Evolutionary conservation across 1,140 invertebrate genomes (phyloP).

Genomic region (Cecropterus lyciades): DNA sequence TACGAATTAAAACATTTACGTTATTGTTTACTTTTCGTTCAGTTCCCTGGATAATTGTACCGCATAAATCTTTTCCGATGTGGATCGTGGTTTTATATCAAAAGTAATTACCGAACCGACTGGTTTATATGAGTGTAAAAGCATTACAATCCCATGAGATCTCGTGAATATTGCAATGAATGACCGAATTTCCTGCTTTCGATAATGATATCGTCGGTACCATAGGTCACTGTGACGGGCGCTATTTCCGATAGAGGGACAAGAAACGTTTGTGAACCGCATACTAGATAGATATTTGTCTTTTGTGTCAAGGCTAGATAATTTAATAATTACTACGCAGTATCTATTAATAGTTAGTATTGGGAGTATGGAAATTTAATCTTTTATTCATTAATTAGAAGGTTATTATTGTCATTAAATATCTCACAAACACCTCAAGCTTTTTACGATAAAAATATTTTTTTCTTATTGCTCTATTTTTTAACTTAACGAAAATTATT

Average conservation of each 20-base stretch:
- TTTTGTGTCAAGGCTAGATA: conserved; percentile 24
- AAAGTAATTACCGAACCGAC: conserved; percentile 4
- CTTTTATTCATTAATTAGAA: no score
- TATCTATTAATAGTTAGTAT: background rate
- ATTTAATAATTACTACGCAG: conserved; percentile 19
- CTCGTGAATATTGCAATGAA: conserved; percentile 45
- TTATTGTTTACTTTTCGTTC: no score
- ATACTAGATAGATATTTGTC: conserved; percentile 10
- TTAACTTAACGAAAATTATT: no score
- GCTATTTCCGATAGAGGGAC: conserved; percentile 49
- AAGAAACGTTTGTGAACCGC: conserved; percentile 4
- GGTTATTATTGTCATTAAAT: no score
- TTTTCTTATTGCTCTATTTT: no score
- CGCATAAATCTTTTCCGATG: conserved; percentile 5
- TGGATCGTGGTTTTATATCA: background rate
- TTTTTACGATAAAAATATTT: no score
- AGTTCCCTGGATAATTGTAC: background rate
- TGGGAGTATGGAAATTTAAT: no score
- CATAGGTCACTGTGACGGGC: conserved; percentile 56
- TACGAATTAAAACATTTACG: no score
- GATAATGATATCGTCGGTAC: conserved; percentile 55
- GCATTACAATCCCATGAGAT: conserved; percentile 7
- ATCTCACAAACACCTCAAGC: no score
- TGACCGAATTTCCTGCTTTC: conserved; percentile 55
- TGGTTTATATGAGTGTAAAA: conserved; percentile 5